phyloP scores from a whole-genome alignment of 1,140 invertebrate genomes.

The Leptinotarsa defecta region DNA sequence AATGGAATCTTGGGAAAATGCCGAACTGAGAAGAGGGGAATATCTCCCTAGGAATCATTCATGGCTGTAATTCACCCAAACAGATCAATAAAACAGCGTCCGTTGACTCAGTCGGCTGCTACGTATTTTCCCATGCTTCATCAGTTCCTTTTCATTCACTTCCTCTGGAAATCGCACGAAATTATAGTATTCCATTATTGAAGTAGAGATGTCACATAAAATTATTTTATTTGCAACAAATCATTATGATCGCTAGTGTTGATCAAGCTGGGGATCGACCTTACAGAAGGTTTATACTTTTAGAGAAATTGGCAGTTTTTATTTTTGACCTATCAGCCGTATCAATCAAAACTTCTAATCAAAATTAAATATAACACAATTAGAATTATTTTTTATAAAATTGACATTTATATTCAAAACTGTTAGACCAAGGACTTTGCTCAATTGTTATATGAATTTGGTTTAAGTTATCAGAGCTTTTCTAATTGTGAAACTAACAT shows the following conservation, averaged over 20 bases:
- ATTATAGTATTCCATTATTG: too few species aligned
- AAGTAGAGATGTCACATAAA: too few species aligned
- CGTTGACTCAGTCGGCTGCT: constrained; percentile 14
- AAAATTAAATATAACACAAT: constrained; percentile 17
- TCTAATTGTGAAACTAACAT: not conserved
- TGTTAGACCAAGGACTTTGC: constrained; percentile 9
- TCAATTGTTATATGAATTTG: not conserved
- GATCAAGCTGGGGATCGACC: constrained; percentile 13
- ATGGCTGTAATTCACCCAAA: constrained; percentile 19
- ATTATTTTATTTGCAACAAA: not conserved
- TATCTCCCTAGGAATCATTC: constrained; percentile 19
- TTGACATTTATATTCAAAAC: not conserved
- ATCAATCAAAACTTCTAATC: constrained; percentile 1
- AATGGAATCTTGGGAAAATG: not conserved
- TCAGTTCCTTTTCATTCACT: too few species aligned
- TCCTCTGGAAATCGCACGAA: too few species aligned
- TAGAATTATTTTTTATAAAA: constrained; percentile 11
- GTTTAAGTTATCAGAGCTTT: not conserved
- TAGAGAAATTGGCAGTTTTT: constrained; percentile 20
- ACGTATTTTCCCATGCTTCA: too few species aligned
- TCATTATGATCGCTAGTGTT: not conserved
- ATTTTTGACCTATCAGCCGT: not conserved
- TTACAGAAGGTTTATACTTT: constrained; percentile 10
- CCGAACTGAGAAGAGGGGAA: not conserved
- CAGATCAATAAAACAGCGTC: constrained; percentile 22